Conservation (phyloP, 2,113 vertebrate genomes). For the Erpornis zantholeuca region DNA sequence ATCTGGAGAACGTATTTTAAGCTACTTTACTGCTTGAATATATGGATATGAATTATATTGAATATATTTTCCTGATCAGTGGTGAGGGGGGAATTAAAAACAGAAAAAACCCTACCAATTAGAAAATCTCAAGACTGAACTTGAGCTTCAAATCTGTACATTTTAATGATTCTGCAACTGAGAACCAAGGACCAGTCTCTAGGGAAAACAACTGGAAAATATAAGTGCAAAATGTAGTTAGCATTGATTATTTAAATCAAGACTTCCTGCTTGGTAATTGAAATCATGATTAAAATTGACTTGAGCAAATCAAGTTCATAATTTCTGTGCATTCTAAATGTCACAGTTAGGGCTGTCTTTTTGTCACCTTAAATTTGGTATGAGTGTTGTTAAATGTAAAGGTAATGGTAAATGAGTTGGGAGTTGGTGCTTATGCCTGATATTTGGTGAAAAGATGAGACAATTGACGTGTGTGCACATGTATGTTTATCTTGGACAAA, state of each 20-base stretch:
- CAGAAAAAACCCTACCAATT: neutral
- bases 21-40: neutral
- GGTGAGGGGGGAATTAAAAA: neutral
- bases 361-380: neutral
- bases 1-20: neutral
- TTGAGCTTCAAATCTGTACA: neutral
- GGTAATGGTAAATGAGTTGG: neutral
- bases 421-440: neutral
- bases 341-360: neutral
- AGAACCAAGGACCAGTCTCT: neutral
- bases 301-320: neutral
- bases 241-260: constrained; percentile 50
- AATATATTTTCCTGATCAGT: neutral
- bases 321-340: neutral
- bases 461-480: neutral
- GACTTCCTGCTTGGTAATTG: constrained; percentile 37
- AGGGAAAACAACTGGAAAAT: neutral
- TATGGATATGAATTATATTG: neutral
- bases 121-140: neutral
- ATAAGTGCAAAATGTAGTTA: neutral
- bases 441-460: neutral
- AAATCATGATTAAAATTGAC: constrained; percentile 52
- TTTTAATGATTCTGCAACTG: neutral
- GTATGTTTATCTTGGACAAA: neutral
- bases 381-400: neutral